These are phyloP conservation scores for Drepana falcataria DNA, from an alignment of 2,888 invertebrate genomes.

Conservation along the genomic window DNA sequence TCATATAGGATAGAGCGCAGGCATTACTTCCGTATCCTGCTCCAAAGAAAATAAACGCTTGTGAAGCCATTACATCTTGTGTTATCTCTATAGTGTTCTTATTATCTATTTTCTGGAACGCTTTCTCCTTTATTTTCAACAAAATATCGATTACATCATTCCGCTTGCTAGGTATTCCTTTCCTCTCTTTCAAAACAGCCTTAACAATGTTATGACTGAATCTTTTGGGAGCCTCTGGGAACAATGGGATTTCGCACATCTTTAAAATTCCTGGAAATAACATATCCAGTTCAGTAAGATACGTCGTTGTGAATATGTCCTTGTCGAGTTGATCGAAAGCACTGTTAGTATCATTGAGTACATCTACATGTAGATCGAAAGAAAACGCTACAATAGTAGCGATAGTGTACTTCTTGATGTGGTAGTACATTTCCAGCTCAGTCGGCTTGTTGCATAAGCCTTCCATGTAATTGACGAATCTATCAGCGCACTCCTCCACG, in stretches of 20 bases:
- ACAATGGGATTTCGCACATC: slow-evolving; percentile 24
- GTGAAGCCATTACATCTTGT: slow-evolving; percentile 33
- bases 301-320: slow-evolving; percentile 19
- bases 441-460: slow-evolving; percentile 9
- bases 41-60: slow-evolving; percentile 44
- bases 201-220: slow-evolving; percentile 26
- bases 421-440: slow-evolving; percentile 22
- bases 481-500: slow-evolving; percentile 28
- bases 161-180: slow-evolving; percentile 6
- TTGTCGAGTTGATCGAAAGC: slow-evolving; percentile 21
- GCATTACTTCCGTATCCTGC: slow-evolving; percentile 63
- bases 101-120: slow-evolving; percentile 13
- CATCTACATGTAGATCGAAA: slow-evolving; percentile 27
- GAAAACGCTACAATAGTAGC: slow-evolving; percentile 23
- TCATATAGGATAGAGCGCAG: slow-evolving; percentile 38
- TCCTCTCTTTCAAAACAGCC: slow-evolving; percentile 12
- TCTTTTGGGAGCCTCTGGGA: slow-evolving; percentile 15
- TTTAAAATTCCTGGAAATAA: slow-evolving; percentile 25
- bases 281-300: slow-evolving; percentile 28
- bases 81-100: slow-evolving; percentile 14
- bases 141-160: slow-evolving; percentile 28
- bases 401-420: slow-evolving; percentile 26
- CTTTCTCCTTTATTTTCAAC: slow-evolving; percentile 9
- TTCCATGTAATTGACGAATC: slow-evolving; percentile 31
- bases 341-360: slow-evolving; percentile 18